Percentiles rank a stretch among this genome's conserved stretches.
Evolutionary conservation across 2,888 invertebrate species (phyloP).

Genomic region (Pseudococcus longispinus): DNA sequence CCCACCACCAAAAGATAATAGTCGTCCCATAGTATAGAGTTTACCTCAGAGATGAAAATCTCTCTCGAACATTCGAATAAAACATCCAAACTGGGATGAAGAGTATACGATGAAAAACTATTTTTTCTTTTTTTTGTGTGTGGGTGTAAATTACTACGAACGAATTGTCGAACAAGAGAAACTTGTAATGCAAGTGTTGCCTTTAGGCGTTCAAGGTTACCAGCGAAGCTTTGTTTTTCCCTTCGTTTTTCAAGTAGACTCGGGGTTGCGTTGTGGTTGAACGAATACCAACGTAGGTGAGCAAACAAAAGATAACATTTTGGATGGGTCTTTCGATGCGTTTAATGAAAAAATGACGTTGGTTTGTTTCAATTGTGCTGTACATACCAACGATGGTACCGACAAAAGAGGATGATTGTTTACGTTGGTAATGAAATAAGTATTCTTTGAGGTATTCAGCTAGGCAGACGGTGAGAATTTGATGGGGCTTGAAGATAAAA

Average conservation of each 20-base stretch:
- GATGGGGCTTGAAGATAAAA: too few species aligned
- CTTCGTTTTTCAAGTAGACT: slow-evolving; percentile 4
- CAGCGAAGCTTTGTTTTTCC: background rate
- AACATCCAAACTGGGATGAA: background rate
- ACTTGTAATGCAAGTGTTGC: background rate
- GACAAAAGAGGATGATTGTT: background rate
- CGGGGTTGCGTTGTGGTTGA: background rate
- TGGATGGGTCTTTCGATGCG: background rate
- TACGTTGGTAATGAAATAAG: background rate
- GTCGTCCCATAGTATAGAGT: background rate
- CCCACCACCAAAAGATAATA: background rate
- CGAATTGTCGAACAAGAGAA: slow-evolving; percentile 8
- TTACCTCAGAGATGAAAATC: background rate
- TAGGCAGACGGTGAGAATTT: too few species aligned
- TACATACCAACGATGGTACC: too few species aligned
- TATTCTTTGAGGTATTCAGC: background rate
- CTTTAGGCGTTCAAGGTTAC: slow-evolving; percentile 25
- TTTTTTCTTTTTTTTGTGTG: background rate
- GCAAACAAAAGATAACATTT: background rate
- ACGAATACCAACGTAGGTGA: background rate
- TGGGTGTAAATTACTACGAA: slow-evolving; percentile 8
- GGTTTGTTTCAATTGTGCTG: background rate
- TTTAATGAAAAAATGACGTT: background rate
- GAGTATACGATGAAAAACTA: background rate
- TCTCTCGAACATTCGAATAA: background rate